These are phyloP conservation scores for Daubentonia madagascariensis DNA, from an alignment of 2,113 vertebrate genomes.

Conservation along the genomic window DNA sequence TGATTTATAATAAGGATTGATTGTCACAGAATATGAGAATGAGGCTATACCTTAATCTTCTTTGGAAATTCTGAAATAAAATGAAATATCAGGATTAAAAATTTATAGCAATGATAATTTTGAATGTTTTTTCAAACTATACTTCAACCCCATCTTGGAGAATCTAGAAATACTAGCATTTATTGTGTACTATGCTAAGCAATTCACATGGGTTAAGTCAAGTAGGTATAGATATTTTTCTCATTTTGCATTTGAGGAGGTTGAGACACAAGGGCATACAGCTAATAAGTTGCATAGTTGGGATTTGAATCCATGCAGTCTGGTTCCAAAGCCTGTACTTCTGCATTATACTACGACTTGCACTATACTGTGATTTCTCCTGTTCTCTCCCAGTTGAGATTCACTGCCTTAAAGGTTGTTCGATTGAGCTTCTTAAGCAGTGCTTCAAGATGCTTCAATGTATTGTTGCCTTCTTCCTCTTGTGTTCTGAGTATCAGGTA, in stretches of 20 bases:
- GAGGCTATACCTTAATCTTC: background rate
- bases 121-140: background rate
- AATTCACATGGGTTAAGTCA: background rate
- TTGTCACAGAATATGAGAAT: background rate
- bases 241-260: background rate
- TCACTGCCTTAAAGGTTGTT: background rate
- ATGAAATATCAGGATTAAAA: background rate
- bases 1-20: background rate
- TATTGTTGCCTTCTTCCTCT: background rate
- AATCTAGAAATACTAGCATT: background rate
- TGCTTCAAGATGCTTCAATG: background rate
- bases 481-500: background rate
- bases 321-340: accelerated
- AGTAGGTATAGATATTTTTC: background rate
- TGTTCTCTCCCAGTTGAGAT: background rate
- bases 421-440: background rate
- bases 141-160: background rate
- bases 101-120: background rate
- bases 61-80: background rate
- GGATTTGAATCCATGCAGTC: background rate
- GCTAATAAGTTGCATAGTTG: background rate
- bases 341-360: accelerated
- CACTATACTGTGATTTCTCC: no score
- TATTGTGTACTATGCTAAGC: background rate
- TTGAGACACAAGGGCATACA: background rate